These are phyloP conservation scores for Drosophila atripex DNA, from an alignment of 2,888 invertebrate genomes.

Conservation along the genomic window DNA sequence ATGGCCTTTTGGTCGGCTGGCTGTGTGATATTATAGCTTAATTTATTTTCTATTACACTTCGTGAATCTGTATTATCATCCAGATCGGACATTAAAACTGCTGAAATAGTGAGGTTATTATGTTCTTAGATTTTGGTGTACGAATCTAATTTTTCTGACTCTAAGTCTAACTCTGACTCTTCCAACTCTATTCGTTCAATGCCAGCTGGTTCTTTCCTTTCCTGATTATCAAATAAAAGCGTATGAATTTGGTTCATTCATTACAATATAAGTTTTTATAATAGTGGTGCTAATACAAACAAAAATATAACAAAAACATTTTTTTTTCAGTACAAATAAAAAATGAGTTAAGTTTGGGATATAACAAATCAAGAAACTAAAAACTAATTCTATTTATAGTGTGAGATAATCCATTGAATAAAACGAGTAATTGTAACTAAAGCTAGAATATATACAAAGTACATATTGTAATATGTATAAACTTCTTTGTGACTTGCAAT, in stretches of 20 bases:
- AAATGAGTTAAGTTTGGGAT: constrained; percentile 33
- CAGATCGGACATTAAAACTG: too few relatives aligned
- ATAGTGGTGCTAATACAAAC: constrained; percentile 17
- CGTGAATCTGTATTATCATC: too few relatives aligned
- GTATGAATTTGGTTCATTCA: constrained; percentile 25
- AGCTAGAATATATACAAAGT: constrained; percentile 37
- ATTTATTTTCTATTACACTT: too few relatives aligned
- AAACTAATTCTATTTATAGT: constrained; percentile 40
- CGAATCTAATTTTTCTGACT: too few relatives aligned
- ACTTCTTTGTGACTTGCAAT: constrained; percentile 71
- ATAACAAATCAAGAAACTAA: constrained; percentile 45
- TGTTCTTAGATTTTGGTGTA: too few relatives aligned
- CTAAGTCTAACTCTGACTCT: too few relatives aligned
- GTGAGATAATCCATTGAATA: constrained; percentile 70
- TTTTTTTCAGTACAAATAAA: constrained; percentile 49
- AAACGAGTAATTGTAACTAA: constrained; percentile 65
- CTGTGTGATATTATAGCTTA: too few relatives aligned
- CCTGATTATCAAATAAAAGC: constrained; percentile 34
- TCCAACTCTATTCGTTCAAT: too few relatives aligned
- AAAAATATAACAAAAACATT: constrained; percentile 45
- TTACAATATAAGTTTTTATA: constrained; percentile 13
- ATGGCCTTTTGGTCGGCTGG: too few relatives aligned
- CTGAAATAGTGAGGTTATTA: too few relatives aligned
- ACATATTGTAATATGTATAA: constrained; percentile 25
- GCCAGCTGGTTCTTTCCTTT: too few relatives aligned